Evolutionary conservation across 2,113 vertebrate genomes (phyloP).

Genomic region (Mesocricetus auratus): DNA sequence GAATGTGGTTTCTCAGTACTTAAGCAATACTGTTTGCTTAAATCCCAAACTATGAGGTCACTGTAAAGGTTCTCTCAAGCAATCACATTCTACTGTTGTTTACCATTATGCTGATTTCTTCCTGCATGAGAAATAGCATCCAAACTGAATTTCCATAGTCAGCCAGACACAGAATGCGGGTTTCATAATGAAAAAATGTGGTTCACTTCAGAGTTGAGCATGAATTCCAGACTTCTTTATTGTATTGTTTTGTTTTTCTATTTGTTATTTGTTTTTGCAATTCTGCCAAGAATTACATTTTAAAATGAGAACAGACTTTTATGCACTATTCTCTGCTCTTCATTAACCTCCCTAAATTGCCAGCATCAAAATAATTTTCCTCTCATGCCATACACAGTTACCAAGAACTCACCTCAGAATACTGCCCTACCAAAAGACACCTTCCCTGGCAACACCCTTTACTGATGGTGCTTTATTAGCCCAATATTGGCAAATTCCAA

Average conservation of each 20-base stretch:
- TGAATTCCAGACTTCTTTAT: neutral
- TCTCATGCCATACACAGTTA: neutral
- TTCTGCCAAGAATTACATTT: neutral
- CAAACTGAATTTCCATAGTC: conserved; percentile 42
- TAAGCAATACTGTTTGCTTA: neutral
- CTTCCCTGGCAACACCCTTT: neutral
- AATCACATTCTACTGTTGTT: neutral
- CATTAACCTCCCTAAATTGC: neutral
- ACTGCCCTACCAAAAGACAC: fast-evolving
- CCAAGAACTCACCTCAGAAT: fast-evolving
- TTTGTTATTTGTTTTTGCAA: conserved; percentile 23
- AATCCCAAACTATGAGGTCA: neutral
- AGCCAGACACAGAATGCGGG: neutral
- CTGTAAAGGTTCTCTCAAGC: neutral
- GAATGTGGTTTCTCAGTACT: neutral
- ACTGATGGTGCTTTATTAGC: neutral
- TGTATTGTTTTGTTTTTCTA: neutral
- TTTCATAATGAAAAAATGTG: conserved; percentile 29
- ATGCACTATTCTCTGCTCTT: neutral
- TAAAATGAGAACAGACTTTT: neutral
- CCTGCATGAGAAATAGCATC: conserved; percentile 28
- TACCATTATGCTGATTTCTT: neutral
- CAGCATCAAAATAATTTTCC: neutral
- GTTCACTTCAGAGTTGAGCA: neutral
- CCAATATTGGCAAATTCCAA: neutral